Base-by-base conservation (phyloP, 2,888 invertebrate species). In the Nomada fucata region DNA sequence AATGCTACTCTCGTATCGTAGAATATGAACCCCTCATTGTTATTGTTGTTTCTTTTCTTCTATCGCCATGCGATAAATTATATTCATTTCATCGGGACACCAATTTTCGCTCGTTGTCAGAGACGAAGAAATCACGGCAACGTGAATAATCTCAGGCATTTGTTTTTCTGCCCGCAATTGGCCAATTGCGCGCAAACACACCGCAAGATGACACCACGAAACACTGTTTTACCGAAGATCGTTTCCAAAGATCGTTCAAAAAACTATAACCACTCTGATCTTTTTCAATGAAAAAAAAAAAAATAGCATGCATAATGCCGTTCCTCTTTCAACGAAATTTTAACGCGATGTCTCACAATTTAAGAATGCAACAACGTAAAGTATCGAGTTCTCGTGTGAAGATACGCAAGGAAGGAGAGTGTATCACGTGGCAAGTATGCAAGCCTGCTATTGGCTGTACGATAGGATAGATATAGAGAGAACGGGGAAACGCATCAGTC, bases 171-270 rank as follows among this genome's bases (percentile, higher is more conserved):
- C 13, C 2, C 9, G 15, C 20, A 26, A 4, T 50, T 29, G 23
- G 23, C 23, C 23, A 36, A 36, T 36, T 36, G 15, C 47, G 47
- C 47, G 50, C 36, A 15, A 20, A 23, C 23, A n/a, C 13, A 15
- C 71, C 79, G 29, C 23, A 18, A 82, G 75, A 79, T 75, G 75
- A 42, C 74, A 52, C 70, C n/a, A 57, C 55, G 47, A 9, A 52
- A 53, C 52, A 63, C 29, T 20, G 29, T 10, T 74, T 59, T 5
- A 18, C 2, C 11, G 3, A 36, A 53, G 76, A 70, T 76, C 13
- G 69, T 52, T 64, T 11, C 4, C 4, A 44, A 59, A 18, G 5
- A 15, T 29, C 3, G 29, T n/a, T 50, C 36, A 50, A 44, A 7
- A 3, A 26, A 70, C n/a, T 5, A 11, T 61, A 60, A 52, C 64